phyloP scores from a whole-genome alignment of 2,797 vertebrate genomes.

The Pantherophis vulpinus region DNA sequence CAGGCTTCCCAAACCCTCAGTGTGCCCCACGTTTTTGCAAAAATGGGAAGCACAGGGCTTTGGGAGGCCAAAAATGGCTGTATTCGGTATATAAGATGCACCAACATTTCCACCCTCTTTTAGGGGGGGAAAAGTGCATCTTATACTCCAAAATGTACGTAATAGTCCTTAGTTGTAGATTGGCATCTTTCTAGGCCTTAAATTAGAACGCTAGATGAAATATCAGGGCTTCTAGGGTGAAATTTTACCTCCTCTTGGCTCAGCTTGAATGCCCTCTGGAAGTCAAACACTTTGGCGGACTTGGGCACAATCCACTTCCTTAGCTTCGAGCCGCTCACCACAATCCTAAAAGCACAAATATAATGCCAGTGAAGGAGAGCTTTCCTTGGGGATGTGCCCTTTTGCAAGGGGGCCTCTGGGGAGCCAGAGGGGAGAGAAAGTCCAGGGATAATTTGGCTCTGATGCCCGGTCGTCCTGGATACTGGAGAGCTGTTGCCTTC shows the following conservation, averaged over 20 bases:
- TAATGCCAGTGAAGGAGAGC: accelerated
- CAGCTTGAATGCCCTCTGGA: constrained; percentile 73
- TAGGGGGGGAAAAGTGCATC: too few relatives aligned
- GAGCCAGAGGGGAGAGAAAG: too few relatives aligned
- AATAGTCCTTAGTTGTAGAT: neutral
- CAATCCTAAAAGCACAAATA: constrained; percentile 73
- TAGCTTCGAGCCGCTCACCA: constrained; percentile 76
- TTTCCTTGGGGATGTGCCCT: neutral
- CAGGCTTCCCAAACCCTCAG: too few relatives aligned
- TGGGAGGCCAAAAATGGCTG: too few relatives aligned
- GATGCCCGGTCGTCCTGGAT: too few relatives aligned
- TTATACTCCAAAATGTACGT: too few relatives aligned
- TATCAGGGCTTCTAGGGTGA: neutral
- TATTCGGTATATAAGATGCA: too few relatives aligned
- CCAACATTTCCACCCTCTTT: too few relatives aligned
- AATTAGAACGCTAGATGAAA: neutral
- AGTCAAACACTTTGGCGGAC: constrained; percentile 79
- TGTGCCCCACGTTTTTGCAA: too few relatives aligned
- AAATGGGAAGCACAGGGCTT: too few relatives aligned
- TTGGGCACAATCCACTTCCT: constrained; percentile 66
- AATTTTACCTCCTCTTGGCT: constrained; percentile 73
- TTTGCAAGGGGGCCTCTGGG: neutral
- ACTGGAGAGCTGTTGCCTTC: neutral
- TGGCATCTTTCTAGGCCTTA: neutral
- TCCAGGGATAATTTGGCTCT: too few relatives aligned